A percentile compares a stretch with the other conserved stretches of the same genome.
Evolutionary conservation across 2,113 vertebrate genomes (phyloP).

Genomic region (Galbula dea): DNA sequence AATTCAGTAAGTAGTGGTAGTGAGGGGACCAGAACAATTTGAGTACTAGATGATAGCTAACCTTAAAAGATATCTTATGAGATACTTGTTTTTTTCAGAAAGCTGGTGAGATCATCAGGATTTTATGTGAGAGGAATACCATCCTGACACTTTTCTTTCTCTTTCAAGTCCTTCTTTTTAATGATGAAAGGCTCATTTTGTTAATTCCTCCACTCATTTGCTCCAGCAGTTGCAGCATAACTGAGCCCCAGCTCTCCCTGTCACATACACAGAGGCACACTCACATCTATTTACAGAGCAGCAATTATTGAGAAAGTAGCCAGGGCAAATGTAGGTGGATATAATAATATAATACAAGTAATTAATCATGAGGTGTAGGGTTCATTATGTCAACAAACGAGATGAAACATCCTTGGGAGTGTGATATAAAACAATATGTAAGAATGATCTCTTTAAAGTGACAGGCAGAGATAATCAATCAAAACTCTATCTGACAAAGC

Average conservation of each 20-base stretch:
- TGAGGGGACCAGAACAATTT: neutral
- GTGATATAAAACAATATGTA: slow-evolving; percentile 51
- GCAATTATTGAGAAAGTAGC: slow-evolving; percentile 44
- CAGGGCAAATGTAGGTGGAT: slow-evolving; percentile 19
- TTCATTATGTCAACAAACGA: slow-evolving; percentile 65
- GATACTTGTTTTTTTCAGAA: neutral
- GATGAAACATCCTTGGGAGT: slow-evolving; percentile 51
- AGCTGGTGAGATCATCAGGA: neutral
- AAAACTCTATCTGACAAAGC: slow-evolving; percentile 19
- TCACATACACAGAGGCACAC: neutral
- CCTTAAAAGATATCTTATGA: neutral
- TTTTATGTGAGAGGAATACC: neutral
- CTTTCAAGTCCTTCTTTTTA: slow-evolving; percentile 12
- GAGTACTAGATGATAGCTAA: neutral
- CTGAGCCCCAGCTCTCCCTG: neutral
- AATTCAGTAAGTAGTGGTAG: slow-evolving; percentile 21
- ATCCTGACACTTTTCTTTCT: neutral
- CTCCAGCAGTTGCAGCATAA: neutral
- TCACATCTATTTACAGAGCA: slow-evolving; percentile 20
- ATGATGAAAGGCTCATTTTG: neutral
- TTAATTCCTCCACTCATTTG: neutral
- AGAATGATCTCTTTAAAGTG: slow-evolving; percentile 56
- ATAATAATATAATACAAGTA: slow-evolving; percentile 50
- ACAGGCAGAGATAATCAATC: slow-evolving; percentile 40
- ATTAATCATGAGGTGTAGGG: slow-evolving; percentile 54